Evolutionary conservation across 2,113 vertebrate species (phyloP), one percentile per base, ranked within the genome.

Genomic region (Menidia beryllina): DNA sequence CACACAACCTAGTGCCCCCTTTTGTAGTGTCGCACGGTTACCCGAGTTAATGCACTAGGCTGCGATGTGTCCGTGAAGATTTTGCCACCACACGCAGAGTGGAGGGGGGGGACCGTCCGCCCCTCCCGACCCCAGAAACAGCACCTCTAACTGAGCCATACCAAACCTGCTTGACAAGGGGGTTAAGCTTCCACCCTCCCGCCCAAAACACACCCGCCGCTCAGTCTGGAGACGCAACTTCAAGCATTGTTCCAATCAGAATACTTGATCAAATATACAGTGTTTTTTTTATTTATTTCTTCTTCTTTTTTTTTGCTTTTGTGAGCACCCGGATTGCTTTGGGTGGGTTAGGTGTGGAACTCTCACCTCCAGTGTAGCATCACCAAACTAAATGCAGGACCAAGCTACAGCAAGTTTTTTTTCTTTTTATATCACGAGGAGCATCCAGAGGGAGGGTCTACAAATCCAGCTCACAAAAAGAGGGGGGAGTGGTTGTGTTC

Each of bases 131-230:
- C 73, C 77, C 78, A 84, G 94, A 94, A 95, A 91, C 91, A 95
- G 94, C 96, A 95, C 95, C 95, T 95, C 96, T 95, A 87, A 95
- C 95, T 98, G 96, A 97, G 96, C 96, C 96, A 97, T 97, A 97
- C 72, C 50, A 84, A n/a, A 89, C 94, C 94, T 94, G 94, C 93
- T 96, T 95, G 93, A 94, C 94, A 93, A 94, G 93, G 86, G 86
- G 83, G 69, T 95, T 93, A 93, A 94, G 93, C 93, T 86, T 94
- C 93, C 95, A 95, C 91, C 79, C 93, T 93, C 92, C 92, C 94
- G 15, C 91, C 50, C 24, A 93, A 86, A 90, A 95, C 94, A 94
- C 91, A 92, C 94, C 93, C 79, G 91, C 93, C 88, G 93, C 83
- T 93, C 87, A 90, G 86, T 82, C 74, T 72, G 86, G 81, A 85